A percentile compares a stretch with the other conserved stretches of the same genome.
Evolutionary conservation across 37 sponge, comb jelly and placozoan species (phyloP).

Genomic region (Diacarnus erythraeanus): DNA sequence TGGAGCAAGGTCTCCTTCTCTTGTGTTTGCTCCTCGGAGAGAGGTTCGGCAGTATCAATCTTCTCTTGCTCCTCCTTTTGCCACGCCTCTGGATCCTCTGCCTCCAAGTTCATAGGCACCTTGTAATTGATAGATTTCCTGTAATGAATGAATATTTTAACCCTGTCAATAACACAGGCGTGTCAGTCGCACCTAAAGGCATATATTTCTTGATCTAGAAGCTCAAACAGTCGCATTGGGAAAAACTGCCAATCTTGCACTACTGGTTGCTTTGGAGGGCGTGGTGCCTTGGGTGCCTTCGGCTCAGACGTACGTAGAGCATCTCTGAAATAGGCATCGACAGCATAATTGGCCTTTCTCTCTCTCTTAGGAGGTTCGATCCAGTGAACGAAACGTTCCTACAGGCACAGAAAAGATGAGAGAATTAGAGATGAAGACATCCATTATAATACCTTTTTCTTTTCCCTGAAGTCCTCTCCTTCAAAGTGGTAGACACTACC

Average conservation of each 20-base stretch:
- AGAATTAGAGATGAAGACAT: not conserved
- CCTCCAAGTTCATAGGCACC: slow-evolving; percentile 89
- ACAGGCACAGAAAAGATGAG: not conserved
- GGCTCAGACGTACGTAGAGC: slow-evolving; percentile 95
- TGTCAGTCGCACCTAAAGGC: slow-evolving; percentile 51
- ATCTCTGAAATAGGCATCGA: slow-evolving; percentile 96
- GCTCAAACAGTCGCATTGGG: slow-evolving; percentile 92
- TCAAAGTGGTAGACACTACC: slow-evolving; percentile 94
- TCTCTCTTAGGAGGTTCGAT: slow-evolving; percentile 98
- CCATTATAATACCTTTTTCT: slow-evolving; percentile 60
- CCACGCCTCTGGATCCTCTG: slow-evolving; percentile 81
- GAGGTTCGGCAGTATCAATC: slow-evolving; percentile 90
- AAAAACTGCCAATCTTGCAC: slow-evolving; percentile 99
- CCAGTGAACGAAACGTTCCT: slow-evolving; percentile 74
- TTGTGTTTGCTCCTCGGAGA: slow-evolving; percentile 82
- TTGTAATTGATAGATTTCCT: slow-evolving; percentile 17
- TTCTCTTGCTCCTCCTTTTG: slow-evolving; percentile 90
- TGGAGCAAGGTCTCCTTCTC: slow-evolving; percentile 86
- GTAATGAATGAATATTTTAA: not conserved
- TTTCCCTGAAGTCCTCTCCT: slow-evolving; percentile 93
- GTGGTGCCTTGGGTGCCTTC: slow-evolving; percentile 94
- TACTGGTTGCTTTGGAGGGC: slow-evolving; percentile 97
- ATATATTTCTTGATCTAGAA: slow-evolving; percentile 96
- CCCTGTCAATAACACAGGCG: not conserved
- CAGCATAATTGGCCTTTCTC: slow-evolving; percentile 96